A percentile compares a stretch with the other conserved stretches of the same genome.
Conservation (phyloP, 2,797 vertebrate genomes). For the Limnodromus scolopaceus region DNA sequence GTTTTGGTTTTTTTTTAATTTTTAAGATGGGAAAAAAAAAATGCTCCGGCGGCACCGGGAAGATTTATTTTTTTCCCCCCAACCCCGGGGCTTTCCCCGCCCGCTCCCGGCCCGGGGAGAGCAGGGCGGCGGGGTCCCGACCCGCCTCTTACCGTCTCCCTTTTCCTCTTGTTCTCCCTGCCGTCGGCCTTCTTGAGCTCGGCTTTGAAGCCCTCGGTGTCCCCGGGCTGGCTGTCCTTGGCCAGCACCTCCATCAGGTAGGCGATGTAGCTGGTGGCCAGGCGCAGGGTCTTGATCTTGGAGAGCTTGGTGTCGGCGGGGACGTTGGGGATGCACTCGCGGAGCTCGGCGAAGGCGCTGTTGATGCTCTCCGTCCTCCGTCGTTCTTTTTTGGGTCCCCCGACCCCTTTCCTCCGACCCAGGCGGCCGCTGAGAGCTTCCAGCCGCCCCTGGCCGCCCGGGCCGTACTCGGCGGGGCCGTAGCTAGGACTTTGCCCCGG, state of each 20-base stretch:
- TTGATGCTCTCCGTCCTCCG: slow-evolving; percentile 96
- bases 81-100: neutral
- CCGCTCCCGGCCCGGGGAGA: neutral
- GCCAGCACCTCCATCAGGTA: slow-evolving; percentile 98
- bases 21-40: fast-evolving
- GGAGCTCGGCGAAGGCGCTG: slow-evolving; percentile 95
- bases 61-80: fast-evolving
- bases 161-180: slow-evolving; percentile 89
- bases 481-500: slow-evolving; percentile 78
- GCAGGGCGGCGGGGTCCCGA: neutral
- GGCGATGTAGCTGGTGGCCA: slow-evolving; percentile 98
- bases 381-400: slow-evolving; percentile 91
- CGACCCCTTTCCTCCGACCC: slow-evolving; percentile 81
- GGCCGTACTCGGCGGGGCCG: slow-evolving; percentile 69
- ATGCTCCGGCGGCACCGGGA: neutral
- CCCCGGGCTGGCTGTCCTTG: slow-evolving; percentile 87
- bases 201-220: slow-evolving; percentile 92
- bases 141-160: slow-evolving; percentile 84
- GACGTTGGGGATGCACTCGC: slow-evolving; percentile 98
- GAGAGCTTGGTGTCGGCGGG: slow-evolving; percentile 98
- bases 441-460: slow-evolving; percentile 73
- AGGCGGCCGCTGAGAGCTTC: slow-evolving; percentile 83
- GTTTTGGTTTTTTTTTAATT: neutral
- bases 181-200: slow-evolving; percentile 92
- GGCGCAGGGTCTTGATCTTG: slow-evolving; percentile 95